Conservation (phyloP, 2,113 vertebrate genomes). For the Ochotona curzoniae region DNA sequence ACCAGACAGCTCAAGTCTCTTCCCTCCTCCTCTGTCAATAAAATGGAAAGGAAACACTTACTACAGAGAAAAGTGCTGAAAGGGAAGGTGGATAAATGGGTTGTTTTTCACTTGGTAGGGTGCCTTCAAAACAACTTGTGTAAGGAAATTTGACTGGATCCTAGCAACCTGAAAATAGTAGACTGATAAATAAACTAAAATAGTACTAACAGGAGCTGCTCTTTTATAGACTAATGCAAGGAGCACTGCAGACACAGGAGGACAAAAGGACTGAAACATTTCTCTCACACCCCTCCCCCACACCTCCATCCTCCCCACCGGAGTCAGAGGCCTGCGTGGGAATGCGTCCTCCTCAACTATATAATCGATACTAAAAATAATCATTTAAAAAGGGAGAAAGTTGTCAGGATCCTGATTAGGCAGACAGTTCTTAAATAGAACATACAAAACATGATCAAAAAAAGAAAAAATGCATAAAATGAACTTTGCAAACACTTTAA, state of each 20-base stretch:
- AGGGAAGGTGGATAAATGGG: background rate
- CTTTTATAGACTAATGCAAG: background rate
- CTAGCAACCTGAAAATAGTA: background rate
- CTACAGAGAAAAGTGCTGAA: background rate
- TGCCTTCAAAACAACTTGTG: background rate
- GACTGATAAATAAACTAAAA: background rate
- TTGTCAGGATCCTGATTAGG: background rate
- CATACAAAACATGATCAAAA: background rate
- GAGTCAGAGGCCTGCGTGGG: too few relatives aligned
- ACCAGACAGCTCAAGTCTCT: constrained; percentile 95
- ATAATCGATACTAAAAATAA: too few relatives aligned
- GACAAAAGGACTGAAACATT: too few relatives aligned
- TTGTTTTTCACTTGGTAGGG: background rate
- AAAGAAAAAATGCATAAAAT: background rate
- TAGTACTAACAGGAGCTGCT: background rate
- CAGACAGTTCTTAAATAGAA: background rate
- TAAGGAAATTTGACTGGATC: background rate
- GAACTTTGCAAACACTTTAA: background rate
- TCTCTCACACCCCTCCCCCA: too few relatives aligned
- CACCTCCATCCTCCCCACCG: too few relatives aligned
- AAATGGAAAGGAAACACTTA: constrained; percentile 55
- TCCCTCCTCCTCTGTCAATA: constrained; percentile 94
- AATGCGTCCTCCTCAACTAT: too few relatives aligned
- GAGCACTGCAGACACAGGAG: too few relatives aligned
- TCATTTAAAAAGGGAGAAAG: background rate